A percentile compares a stretch with the other conserved stretches of the same genome.
Evolutionary conservation across 2,888 invertebrate genomes (phyloP).

Genomic region (Netelia fuscicornis): DNA sequence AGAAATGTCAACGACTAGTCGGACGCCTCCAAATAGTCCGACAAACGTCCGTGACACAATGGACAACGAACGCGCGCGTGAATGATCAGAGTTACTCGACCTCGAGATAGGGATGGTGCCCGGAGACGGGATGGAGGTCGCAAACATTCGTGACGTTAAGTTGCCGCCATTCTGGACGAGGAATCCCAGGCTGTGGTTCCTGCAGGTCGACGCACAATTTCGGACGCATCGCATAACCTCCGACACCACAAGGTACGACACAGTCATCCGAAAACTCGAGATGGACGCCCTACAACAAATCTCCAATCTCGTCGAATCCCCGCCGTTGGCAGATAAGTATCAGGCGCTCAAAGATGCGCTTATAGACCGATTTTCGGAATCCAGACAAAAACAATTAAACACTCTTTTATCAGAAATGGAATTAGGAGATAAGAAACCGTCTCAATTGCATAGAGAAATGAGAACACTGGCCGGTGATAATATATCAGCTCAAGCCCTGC

Average conservation of each 20-base stretch:
- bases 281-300: slow-evolving; percentile 61
- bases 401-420: slow-evolving; percentile 65
- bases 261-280: slow-evolving; percentile 59
- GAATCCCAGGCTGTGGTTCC: slow-evolving; percentile 40
- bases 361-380: slow-evolving; percentile 65
- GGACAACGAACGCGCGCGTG: no score
- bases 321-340: slow-evolving; percentile 66
- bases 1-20: no score
- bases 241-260: slow-evolving; percentile 60
- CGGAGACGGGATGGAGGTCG: neutral
- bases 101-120: neutral
- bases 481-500: slow-evolving; percentile 63
- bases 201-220: slow-evolving; percentile 65
- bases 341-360: slow-evolving; percentile 56
- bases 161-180: slow-evolving; percentile 66
- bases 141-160: slow-evolving; percentile 32
- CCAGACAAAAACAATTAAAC: slow-evolving; percentile 60
- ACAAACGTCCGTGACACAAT: neutral
- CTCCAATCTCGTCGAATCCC: slow-evolving; percentile 65
- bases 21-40: neutral
- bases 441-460: slow-evolving; percentile 64
- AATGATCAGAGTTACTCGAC: neutral
- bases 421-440: slow-evolving; percentile 53
- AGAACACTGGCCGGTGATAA: slow-evolving; percentile 56
- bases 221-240: slow-evolving; percentile 45